These are phyloP conservation scores for Polylopha cassiicola DNA, from an alignment of 2,888 invertebrate species.

Conservation along the genomic window DNA sequence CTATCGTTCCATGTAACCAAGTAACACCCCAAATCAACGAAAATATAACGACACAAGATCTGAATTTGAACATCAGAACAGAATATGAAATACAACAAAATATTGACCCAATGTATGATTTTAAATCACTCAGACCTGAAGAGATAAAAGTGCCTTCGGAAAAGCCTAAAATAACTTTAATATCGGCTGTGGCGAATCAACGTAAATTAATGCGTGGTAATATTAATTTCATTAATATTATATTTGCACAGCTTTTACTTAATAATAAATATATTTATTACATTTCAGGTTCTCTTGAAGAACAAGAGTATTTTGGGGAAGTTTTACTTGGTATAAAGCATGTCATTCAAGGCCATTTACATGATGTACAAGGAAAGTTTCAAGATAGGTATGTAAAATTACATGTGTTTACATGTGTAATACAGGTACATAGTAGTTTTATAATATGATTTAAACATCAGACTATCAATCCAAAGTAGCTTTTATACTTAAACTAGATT, in stretches of 20 bases:
- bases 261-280: no score
- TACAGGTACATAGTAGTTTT: no score
- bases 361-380: constrained; percentile 83
- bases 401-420: background rate
- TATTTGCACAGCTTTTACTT: no score
- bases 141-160: constrained; percentile 75
- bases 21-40: constrained; percentile 34
- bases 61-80: constrained; percentile 44
- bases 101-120: constrained; percentile 52
- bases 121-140: constrained; percentile 66
- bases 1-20: constrained; percentile 28
- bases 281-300: constrained; percentile 79
- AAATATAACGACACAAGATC: constrained; percentile 32
- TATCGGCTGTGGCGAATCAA: constrained; percentile 78
- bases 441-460: no score
- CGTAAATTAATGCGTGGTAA: constrained; percentile 77
- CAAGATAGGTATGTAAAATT: constrained; percentile 70
- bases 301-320: constrained; percentile 89
- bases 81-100: constrained; percentile 51
- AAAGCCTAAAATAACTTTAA: constrained; percentile 74
- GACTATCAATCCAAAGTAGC: no score
- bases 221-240: no score
- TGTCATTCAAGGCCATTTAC: constrained; percentile 85
- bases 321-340: constrained; percentile 88
- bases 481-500: no score